phyloP scores from a whole-genome alignment of 2,797 vertebrate species.

The Hirundo rustica region DNA sequence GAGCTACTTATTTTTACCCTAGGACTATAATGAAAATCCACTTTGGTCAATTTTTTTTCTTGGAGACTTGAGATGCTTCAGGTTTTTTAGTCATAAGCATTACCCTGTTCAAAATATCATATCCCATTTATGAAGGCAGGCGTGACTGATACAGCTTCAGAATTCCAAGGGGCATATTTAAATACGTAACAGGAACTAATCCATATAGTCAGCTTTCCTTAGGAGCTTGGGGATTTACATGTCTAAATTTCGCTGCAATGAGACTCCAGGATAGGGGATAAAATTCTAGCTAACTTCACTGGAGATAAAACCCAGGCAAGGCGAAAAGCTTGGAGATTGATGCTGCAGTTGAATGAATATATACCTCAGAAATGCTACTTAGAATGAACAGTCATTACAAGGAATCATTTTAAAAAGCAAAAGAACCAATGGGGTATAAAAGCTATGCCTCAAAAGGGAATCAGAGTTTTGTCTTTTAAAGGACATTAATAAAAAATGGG shows the following conservation, averaged over 20 bases:
- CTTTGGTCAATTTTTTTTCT: background rate
- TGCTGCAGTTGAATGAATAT: background rate
- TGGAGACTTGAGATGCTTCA: background rate
- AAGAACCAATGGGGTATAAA: fast-evolving
- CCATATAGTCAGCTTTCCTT: background rate
- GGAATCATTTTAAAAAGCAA: background rate
- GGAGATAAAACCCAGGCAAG: slow-evolving; percentile 1
- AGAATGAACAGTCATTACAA: background rate
- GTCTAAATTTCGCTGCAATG: background rate
- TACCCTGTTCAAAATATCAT: background rate
- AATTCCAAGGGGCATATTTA: background rate
- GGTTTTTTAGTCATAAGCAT: background rate
- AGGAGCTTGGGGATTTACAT: background rate
- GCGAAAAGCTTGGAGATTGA: background rate
- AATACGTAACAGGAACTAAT: slow-evolving; percentile 24
- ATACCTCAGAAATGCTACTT: background rate
- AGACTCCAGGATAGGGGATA: background rate
- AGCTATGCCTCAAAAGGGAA: background rate
- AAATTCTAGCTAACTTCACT: background rate
- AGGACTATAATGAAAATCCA: background rate
- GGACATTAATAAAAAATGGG: background rate
- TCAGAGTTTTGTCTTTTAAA: background rate
- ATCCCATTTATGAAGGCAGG: background rate
- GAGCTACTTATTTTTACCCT: background rate
- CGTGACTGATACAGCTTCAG: background rate